A percentile compares a stretch with the other conserved stretches of the same genome.
Evolutionary conservation across 2,888 invertebrate species (phyloP).

Genomic region (Listrodromus nycthemerus): DNA sequence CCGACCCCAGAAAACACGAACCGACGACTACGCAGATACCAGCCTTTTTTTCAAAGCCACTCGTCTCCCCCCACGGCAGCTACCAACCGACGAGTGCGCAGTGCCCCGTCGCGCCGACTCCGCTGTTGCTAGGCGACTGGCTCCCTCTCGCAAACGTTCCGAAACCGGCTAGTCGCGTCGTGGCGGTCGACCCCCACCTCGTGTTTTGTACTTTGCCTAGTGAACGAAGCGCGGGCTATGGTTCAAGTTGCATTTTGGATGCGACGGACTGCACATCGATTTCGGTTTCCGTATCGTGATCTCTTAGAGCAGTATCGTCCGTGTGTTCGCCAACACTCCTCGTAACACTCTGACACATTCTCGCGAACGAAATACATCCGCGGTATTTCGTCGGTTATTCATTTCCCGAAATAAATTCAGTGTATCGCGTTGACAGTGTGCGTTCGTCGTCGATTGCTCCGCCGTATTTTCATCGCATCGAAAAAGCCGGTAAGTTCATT

Average conservation of each 20-base stretch:
- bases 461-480: slow-evolving; percentile 1
- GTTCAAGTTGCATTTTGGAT: slow-evolving; percentile 84
- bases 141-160: slow-evolving; percentile 44
- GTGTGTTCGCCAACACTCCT: slow-evolving; percentile 33
- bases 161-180: slow-evolving; percentile 60
- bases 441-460: background rate
- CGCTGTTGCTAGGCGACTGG: background rate
- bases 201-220: slow-evolving; percentile 65
- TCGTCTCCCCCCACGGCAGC: background rate
- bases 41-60: too few relatives aligned
- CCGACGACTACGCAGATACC: too few relatives aligned
- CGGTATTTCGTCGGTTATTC: background rate
- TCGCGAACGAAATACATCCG: slow-evolving; percentile 8
- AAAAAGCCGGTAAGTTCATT: slow-evolving; percentile 16
- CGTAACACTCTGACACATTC: slow-evolving; percentile 6
- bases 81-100: background rate
- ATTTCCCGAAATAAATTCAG: slow-evolving; percentile 11
- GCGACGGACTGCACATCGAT: slow-evolving; percentile 83
- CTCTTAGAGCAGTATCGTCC: slow-evolving; percentile 14
- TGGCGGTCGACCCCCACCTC: slow-evolving; percentile 65
- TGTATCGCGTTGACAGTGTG: slow-evolving; percentile 4
- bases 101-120: background rate
- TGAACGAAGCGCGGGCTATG: slow-evolving; percentile 80
- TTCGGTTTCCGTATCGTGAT: slow-evolving; percentile 67
- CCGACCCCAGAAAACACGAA: too few relatives aligned